Evolutionary conservation across 2,888 invertebrate genomes (phyloP).

Genomic region (Oscheius sp.): DNA sequence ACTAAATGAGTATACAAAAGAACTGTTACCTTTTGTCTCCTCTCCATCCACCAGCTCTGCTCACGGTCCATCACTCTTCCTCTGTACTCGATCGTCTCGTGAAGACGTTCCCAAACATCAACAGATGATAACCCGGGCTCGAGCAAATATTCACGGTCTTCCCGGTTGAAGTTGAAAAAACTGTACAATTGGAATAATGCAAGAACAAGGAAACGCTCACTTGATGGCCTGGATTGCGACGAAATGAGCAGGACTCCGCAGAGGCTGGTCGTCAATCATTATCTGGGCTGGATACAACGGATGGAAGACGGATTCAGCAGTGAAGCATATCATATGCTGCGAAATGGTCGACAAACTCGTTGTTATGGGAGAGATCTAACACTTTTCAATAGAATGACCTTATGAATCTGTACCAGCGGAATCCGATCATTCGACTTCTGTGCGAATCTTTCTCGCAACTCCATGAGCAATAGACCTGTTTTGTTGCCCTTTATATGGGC

Average conservation of each 20-base stretch:
- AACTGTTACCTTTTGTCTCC: constrained; percentile 56
- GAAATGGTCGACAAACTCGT: constrained; percentile 55
- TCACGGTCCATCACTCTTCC: constrained; percentile 54
- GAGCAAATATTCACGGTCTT: constrained; percentile 62
- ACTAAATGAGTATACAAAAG: constrained; percentile 8
- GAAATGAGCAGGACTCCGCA: constrained; percentile 67
- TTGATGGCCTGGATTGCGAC: constrained; percentile 63
- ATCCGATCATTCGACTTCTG: constrained; percentile 52
- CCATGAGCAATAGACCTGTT: constrained; percentile 70
- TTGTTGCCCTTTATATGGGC: constrained; percentile 67
- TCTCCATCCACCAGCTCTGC: constrained; percentile 64
- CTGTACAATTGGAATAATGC: constrained; percentile 46
- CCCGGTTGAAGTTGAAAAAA: constrained; percentile 56
- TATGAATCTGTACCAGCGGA: constrained; percentile 56
- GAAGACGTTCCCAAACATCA: constrained; percentile 67
- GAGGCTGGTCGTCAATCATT: constrained; percentile 41
- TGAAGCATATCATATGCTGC: constrained; percentile 71
- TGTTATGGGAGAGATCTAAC: constrained; percentile 48
- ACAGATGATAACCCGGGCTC: constrained; percentile 49
- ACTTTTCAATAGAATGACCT: background rate
- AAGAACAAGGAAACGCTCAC: constrained; percentile 42
- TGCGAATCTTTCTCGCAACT: constrained; percentile 64
- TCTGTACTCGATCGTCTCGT: constrained; percentile 55
- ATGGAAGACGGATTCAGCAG: constrained; percentile 71
- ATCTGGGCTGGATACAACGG: constrained; percentile 71